A percentile compares a stretch with the other conserved stretches of the same genome.
These are phyloP conservation scores for Cheiracanthium punctorium DNA, from an alignment of 2,888 invertebrate genomes.

Conservation along the genomic window DNA sequence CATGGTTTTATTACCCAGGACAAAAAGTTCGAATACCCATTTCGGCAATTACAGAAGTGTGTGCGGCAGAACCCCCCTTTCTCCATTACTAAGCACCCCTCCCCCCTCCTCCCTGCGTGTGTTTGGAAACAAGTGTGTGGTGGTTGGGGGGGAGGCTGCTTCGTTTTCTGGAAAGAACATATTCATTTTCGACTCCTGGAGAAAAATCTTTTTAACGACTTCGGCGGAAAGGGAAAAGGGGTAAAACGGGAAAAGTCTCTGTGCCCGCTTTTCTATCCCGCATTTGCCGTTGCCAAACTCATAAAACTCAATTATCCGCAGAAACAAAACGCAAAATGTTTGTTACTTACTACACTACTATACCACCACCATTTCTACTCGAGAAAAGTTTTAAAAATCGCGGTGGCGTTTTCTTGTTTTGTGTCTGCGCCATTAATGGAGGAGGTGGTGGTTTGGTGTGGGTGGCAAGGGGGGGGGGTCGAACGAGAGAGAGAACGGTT, in stretches of 20 bases:
- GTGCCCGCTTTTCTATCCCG: slow-evolving; percentile 20
- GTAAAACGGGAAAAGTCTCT: neutral
- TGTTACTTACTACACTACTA: slow-evolving; percentile 1
- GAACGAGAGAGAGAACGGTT: slow-evolving; percentile 23
- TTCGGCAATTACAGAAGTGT: slow-evolving; percentile 61
- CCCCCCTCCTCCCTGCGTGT: neutral
- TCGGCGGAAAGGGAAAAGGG: slow-evolving; percentile 28
- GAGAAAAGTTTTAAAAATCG: slow-evolving; percentile 42
- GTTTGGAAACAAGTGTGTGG: too few species aligned
- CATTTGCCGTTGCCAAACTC: slow-evolving; percentile 48
- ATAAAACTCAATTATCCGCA: slow-evolving; percentile 64
- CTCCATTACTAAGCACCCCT: neutral
- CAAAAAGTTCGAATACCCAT: slow-evolving; percentile 4
- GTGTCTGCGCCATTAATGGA: slow-evolving; percentile 38
- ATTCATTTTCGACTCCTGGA: slow-evolving; percentile 20
- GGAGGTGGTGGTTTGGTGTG: too few species aligned
- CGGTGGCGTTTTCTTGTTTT: slow-evolving; percentile 19
- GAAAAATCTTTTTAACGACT: slow-evolving; percentile 67
- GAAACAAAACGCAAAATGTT: slow-evolving; percentile 41
- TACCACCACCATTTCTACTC: too few species aligned
- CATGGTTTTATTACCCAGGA: neutral
- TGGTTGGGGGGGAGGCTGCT: neutral
- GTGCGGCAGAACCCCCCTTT: neutral
- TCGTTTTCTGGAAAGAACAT: slow-evolving; percentile 34
- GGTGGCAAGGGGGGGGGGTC: neutral